Conservation (phyloP, 2,113 vertebrate genomes). For the Aspiorhynchus laticeps region DNA sequence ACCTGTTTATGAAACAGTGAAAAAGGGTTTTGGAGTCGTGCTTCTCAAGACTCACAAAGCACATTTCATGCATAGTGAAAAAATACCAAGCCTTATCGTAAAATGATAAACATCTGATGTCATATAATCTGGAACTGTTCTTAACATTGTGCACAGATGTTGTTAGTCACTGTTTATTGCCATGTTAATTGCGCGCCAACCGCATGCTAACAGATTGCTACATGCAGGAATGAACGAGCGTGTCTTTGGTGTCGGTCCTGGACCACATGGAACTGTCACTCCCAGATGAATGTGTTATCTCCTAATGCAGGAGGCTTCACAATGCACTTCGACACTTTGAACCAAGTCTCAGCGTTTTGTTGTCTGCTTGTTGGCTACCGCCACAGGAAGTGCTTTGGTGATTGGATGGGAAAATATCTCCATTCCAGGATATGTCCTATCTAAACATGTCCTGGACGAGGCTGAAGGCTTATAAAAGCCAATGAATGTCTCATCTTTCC, state of each 20-base stretch:
- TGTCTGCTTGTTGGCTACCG: conserved; percentile 44
- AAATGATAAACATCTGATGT: conserved; percentile 54
- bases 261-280: conserved; percentile 50
- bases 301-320: neutral
- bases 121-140: conserved; percentile 40
- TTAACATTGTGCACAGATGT: conserved; percentile 52
- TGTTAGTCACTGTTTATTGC: conserved; percentile 53
- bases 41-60: neutral
- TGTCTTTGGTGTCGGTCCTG: conserved; percentile 6
- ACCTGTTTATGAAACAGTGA: neutral
- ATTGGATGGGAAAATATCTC: conserved; percentile 49
- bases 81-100: conserved; percentile 41
- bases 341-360: neutral
- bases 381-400: conserved; percentile 50
- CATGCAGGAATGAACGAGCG: conserved; percentile 16
- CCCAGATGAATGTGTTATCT: conserved; percentile 46
- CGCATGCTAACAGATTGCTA: conserved; percentile 54
- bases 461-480: conserved; percentile 51
- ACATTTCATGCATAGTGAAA: conserved; percentile 17
- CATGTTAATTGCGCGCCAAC: conserved; percentile 48
- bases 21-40: neutral
- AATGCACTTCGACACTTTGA: conserved; percentile 17
- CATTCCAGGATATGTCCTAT: conserved; percentile 58
- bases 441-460: conserved; percentile 48
- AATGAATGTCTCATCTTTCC: conserved; percentile 50